Evolutionary conservation across 2,888 invertebrate genomes (phyloP).

Genomic region (Epinotia demarniana): DNA sequence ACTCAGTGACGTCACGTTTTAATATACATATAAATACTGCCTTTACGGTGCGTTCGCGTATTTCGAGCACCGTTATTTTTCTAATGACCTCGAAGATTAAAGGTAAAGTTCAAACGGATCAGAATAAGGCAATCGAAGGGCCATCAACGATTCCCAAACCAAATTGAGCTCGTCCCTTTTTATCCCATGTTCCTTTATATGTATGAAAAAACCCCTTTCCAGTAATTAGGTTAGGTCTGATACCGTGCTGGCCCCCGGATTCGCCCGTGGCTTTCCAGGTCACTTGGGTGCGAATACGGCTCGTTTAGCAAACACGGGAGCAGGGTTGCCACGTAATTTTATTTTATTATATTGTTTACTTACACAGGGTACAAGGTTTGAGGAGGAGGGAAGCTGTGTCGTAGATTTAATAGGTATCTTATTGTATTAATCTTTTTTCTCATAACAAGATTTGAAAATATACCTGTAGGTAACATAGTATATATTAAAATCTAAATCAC

Average conservation of each 20-base stretch:
- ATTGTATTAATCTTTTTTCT: not conserved
- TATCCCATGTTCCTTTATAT: not conserved
- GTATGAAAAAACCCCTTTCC: conserved; percentile 1
- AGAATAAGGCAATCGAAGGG: too few species aligned
- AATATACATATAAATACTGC: too few species aligned
- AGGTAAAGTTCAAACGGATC: too few species aligned
- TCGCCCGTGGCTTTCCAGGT: conserved; percentile 21
- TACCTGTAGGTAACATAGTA: too few species aligned
- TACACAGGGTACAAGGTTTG: not conserved
- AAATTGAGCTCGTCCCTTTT: not conserved
- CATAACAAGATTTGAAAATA: too few species aligned
- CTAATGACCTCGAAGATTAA: too few species aligned
- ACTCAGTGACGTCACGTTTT: too few species aligned
- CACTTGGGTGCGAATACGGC: conserved; percentile 18
- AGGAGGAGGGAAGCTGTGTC: not conserved
- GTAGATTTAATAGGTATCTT: not conserved
- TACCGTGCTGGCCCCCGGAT: conserved; percentile 3
- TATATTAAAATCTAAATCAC: too few species aligned
- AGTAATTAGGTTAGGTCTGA: conserved; percentile 21
- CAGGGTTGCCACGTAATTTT: conserved; percentile 18
- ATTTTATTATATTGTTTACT: conserved; percentile 9
- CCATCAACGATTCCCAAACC: not conserved
- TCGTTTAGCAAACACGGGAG: conserved; percentile 5
- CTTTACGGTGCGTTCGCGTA: too few species aligned
- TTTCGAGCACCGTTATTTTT: too few species aligned